A percentile compares a stretch with the other conserved stretches of the same genome.
phyloP scores from a whole-genome alignment of 2,888 invertebrate species.

The Dysmachus trigonus region DNA sequence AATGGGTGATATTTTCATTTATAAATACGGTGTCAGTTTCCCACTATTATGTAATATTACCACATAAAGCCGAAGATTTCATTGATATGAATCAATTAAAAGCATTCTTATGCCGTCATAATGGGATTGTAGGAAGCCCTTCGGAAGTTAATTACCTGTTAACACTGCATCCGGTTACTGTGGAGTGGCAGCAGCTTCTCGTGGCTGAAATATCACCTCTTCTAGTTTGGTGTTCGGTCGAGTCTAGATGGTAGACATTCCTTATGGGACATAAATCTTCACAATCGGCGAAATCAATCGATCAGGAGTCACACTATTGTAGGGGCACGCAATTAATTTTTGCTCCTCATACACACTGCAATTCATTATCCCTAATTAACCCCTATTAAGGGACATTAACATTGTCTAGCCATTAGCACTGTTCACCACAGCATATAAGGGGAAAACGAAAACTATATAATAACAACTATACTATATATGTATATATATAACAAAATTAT shows the following conservation, averaged over 20 bases:
- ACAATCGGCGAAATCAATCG: slow-evolving; percentile 2
- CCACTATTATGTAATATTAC: background rate
- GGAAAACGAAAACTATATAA: slow-evolving; percentile 41
- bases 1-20: background rate
- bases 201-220: background rate
- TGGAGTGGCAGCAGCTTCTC: background rate
- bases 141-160: slow-evolving; percentile 8
- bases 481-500: slow-evolving; percentile 33
- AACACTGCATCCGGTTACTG: slow-evolving; percentile 26
- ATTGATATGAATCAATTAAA: background rate
- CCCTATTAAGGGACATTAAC: slow-evolving; percentile 47
- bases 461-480: too few relatives aligned
- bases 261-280: slow-evolving; percentile 12
- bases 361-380: slow-evolving; percentile 48
- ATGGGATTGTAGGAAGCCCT: background rate
- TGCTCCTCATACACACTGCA: slow-evolving; percentile 43
- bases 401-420: slow-evolving; percentile 47
- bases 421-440: background rate
- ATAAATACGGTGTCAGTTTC: background rate
- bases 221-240: background rate
- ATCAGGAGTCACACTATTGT: slow-evolving; percentile 1
- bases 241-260: background rate
- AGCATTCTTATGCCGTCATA: background rate
- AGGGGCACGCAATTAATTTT: slow-evolving; percentile 42
- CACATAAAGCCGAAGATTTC: background rate